Base-by-base conservation (phyloP, 2,113 vertebrate species). In the Isichthys henryi region DNA sequence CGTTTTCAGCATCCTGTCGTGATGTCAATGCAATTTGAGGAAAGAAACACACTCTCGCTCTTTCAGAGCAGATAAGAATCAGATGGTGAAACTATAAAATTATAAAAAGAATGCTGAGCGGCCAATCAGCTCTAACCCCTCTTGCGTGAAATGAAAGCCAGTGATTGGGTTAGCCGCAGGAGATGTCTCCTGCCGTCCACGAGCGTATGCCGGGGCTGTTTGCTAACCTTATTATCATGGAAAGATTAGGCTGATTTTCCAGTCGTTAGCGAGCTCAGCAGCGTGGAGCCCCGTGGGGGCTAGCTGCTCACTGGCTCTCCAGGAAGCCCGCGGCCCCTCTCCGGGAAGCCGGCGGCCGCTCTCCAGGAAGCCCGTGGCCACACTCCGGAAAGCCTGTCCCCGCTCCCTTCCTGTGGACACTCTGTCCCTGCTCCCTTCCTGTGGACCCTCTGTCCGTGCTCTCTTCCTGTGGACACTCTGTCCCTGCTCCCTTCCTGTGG, bases 131-230 rank as follows among this genome's bases (percentile, higher is more conserved):
- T 49, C 70, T 52, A 31, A 56, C 58, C 52, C 80, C 31, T 19
- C 45, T 83, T 46, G 88, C 27, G 19, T 91, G 91, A 92, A 91
- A 91, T 91, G 31, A 80, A 91, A 87, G 53, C 48, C 35, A 0
- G 70, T 27, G 62, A 66, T 27, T 66, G n/a, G 23, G 8, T 66
- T 66, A 66, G n/a, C 62, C n/a, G 11, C 62, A 1, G 62, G 58
- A 66, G 62, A 3, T 27, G 62, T 27, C n/a, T 27, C 58, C 58
- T 0, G n/a, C 58, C 3, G 8, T 66, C 58, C 9, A 3, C 3
- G 62, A 27, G 62, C 3, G 9, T 23, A 9, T 66, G 58, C 23
- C 2, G 23, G 58, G 9, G 58, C 58, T 66, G 2, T 11, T n/a
- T 27, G 62, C 62, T 11, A 11, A 27, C 9, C n/a, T 27, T 31